Base-by-base conservation (phyloP, 2,797 vertebrate species). In the Bucorvus abyssinicus region DNA sequence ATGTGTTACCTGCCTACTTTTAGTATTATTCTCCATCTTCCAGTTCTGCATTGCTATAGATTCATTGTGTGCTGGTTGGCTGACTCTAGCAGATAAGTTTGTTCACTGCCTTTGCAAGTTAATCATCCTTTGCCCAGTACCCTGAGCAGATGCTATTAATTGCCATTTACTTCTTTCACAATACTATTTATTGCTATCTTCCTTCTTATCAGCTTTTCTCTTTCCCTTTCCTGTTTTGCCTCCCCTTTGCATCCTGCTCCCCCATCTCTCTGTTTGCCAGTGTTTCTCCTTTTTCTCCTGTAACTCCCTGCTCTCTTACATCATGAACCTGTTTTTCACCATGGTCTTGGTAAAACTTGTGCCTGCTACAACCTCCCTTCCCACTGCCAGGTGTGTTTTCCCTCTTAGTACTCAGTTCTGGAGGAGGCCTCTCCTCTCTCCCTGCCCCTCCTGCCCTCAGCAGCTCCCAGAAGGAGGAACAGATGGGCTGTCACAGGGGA, bases 101-200 rank as follows among this genome's bases (percentile, higher is more conserved):
- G 70, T 74, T 96, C 53, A 40, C 60, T 53, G 75, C 45, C 60
- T 86, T 68, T 68, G 60, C 70, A 82, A 80, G 63, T 89, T 96
- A 64, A 90, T 91, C 47, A 84, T 76, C 20, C 42, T 89, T 82
- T 82, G 88, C 80, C 38, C 60, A 70, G 30, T 87, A 79, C 32
- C 38, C 32, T 30, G 29, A 57, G 40, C 55, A 90, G 74, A 81
- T 64, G 53, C 34, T 84, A 76, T 84, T 90, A 90, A 87, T 50
- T 84, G 67, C 49, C n/a, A 55, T 79, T 84, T 90, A 79, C 44
- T 91, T 76, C 67, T 82, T 69, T 76, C 3, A 13, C 63, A 45
- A 59, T 30, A 34, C 14, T 82, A 19, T 87, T 93, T 90, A 65
- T 32, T 87, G 22, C 13, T 80, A 14, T 79, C 18, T 73, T 69